Evolutionary conservation across 2,113 vertebrate species (phyloP).

Genomic region (Felis catus): F.catus_Fca126_mat1.0 CM031412.1:115839001-115839500

Average conservation of each 20-base stretch:
- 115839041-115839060: not conserved
- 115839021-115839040: not conserved
- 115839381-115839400: not conserved
- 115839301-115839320: not conserved
- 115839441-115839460: not conserved
- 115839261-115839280: not conserved
- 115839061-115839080: not conserved
- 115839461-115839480: not conserved
- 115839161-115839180: not conserved
- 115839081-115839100: not conserved
- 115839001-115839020: not conserved
- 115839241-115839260: not conserved
- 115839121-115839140: not conserved
- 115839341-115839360: not conserved
- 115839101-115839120: not conserved
- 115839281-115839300: not conserved
- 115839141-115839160: not conserved
- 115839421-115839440: not conserved
- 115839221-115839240: not conserved
- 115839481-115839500: not conserved
- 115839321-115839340: not conserved
- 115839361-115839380: not conserved
- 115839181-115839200: not conserved
- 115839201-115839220: not conserved
- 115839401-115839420: not conserved